phyloP scores from a whole-genome alignment of 2,113 vertebrate species.

The Apus apus region DNA sequence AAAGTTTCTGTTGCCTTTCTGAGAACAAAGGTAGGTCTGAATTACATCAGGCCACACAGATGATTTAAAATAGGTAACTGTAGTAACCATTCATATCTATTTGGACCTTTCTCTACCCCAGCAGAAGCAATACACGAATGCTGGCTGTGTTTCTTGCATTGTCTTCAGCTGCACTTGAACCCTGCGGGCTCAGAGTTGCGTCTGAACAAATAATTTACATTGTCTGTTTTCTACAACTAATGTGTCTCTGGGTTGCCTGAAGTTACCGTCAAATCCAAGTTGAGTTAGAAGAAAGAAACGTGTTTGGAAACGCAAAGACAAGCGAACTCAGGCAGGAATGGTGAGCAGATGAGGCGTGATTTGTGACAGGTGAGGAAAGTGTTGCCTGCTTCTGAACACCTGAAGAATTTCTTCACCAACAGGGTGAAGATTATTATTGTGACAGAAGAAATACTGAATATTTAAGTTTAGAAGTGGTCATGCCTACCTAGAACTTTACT shows the following conservation, averaged over 20 bases:
- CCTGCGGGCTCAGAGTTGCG: neutral
- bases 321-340: neutral
- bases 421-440: neutral
- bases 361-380: neutral
- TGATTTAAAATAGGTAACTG: neutral
- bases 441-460: neutral
- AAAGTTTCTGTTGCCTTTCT: neutral
- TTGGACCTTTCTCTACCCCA: neutral
- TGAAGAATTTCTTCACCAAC: neutral
- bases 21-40: neutral
- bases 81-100: neutral
- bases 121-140: neutral
- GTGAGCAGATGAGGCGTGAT: neutral
- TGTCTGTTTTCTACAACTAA: neutral
- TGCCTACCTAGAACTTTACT: neutral
- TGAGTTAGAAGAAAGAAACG: neutral
- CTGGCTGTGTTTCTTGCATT: neutral
- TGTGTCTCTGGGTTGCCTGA: neutral
- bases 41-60: neutral
- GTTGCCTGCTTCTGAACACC: neutral
- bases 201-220: conserved; percentile 5
- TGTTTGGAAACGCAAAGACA: neutral
- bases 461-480: neutral
- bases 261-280: neutral
- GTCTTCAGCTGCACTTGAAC: neutral